Evolutionary conservation across 2,797 vertebrate species (phyloP).

Genomic region (Acestrorhynchus altus): DNA sequence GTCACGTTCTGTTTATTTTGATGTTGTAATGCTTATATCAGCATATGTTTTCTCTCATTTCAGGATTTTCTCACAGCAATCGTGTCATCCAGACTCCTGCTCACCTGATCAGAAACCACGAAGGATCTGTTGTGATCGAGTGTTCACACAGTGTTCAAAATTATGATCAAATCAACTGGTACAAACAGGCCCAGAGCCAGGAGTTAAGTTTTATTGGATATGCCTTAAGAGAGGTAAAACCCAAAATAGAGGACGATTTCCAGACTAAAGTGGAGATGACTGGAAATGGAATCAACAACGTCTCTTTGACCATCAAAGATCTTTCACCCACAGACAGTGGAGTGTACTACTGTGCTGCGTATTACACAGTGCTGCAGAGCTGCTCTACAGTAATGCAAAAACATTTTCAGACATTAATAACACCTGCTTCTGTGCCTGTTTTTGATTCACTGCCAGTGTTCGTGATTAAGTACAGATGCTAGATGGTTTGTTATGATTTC

Average conservation of each 20-base stretch:
- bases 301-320: conserved; percentile 47
- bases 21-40: not conserved
- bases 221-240: rapidly evolving
- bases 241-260: conserved; percentile 4
- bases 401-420: conserved; percentile 13
- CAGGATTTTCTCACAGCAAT: conserved; percentile 38
- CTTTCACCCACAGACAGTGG: conserved; percentile 46
- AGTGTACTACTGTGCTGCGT: conserved; percentile 69
- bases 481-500: no score
- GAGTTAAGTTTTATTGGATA: conserved; percentile 59
- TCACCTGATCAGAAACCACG: not conserved
- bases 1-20: not conserved
- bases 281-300: conserved; percentile 38
- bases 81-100: conserved; percentile 51
- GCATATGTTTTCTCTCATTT: not conserved
- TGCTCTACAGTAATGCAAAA: conserved; percentile 55
- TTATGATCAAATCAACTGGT: conserved; percentile 65
- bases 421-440: conserved; percentile 28
- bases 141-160: conserved; percentile 54
- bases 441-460: not conserved
- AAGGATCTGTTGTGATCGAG: conserved; percentile 14
- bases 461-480: not conserved
- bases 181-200: conserved; percentile 51
- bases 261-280: conserved; percentile 32
- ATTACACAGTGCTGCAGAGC: conserved; percentile 57